These are phyloP conservation scores for Mormyrus iriodes DNA, from an alignment of 2,113 vertebrate species.

Conservation along the genomic window DNA sequence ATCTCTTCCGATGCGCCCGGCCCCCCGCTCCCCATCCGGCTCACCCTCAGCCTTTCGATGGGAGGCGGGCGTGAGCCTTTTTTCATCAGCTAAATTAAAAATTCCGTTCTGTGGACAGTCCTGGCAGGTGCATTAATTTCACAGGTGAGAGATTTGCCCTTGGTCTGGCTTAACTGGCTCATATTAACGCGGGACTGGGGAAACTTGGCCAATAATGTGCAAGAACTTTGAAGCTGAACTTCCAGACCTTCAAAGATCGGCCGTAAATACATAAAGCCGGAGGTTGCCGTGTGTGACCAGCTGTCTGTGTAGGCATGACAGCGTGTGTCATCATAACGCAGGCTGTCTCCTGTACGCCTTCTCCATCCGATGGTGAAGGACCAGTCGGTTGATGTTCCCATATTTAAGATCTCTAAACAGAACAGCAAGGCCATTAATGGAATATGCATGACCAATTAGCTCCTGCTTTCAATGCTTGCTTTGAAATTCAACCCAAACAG, in stretches of 20 bases:
- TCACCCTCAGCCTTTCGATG: background rate
- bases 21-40: background rate
- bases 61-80: background rate
- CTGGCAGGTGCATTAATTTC: conserved; percentile 21
- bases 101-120: conserved; percentile 17
- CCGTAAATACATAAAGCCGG: background rate
- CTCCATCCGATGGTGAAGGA: background rate
- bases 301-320: background rate
- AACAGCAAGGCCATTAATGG: conserved; percentile 4
- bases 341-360: background rate
- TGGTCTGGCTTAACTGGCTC: background rate
- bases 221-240: background rate
- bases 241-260: background rate
- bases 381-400: conserved; percentile 5
- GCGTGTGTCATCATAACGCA: background rate
- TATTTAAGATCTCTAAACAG: background rate
- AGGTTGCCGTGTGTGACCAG: background rate
- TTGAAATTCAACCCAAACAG: conserved; percentile 12
- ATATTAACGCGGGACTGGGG: background rate
- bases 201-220: background rate
- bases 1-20: background rate
- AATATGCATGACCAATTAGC: conserved; percentile 21
- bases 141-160: conserved; percentile 24
- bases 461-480: background rate
- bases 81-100: conserved; percentile 18